Evolutionary conservation across 2,113 vertebrate species (phyloP).

Genomic region (Elaphurus davidianus): DNA sequence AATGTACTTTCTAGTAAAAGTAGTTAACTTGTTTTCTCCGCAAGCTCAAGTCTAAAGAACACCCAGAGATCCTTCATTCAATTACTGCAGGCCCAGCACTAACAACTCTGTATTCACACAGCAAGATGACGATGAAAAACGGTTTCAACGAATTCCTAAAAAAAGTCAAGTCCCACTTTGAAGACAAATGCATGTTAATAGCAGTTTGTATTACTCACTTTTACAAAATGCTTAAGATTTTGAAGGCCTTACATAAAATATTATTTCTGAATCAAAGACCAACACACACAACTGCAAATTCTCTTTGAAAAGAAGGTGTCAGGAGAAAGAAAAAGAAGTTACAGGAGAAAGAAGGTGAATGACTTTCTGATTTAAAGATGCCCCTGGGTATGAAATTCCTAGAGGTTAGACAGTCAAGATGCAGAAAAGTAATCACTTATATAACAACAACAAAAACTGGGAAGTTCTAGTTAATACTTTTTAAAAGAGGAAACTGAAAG

Average conservation of each 20-base stretch:
- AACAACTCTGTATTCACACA: neutral
- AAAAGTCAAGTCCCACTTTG: neutral
- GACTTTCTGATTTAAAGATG: neutral
- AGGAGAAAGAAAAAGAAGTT: neutral
- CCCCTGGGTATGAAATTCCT: neutral
- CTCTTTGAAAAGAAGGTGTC: neutral
- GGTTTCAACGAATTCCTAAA: neutral
- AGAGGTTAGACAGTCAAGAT: neutral
- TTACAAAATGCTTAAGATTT: neutral
- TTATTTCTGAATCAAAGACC: neutral
- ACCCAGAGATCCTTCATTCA: neutral
- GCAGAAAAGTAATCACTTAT: neutral
- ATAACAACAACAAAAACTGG: neutral
- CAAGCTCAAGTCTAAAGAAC: neutral
- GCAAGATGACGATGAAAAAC: neutral
- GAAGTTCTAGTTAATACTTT: neutral
- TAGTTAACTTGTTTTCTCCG: neutral
- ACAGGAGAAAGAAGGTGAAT: neutral
- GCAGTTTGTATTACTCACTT: neutral
- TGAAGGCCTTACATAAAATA: neutral
- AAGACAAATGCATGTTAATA: neutral
- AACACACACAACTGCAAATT: neutral
- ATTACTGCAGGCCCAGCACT: neutral
- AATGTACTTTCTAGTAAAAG: neutral
- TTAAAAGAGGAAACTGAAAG: neutral